Conservation (phyloP, 2,113 vertebrate species). For the Azemiops feae region DNA sequence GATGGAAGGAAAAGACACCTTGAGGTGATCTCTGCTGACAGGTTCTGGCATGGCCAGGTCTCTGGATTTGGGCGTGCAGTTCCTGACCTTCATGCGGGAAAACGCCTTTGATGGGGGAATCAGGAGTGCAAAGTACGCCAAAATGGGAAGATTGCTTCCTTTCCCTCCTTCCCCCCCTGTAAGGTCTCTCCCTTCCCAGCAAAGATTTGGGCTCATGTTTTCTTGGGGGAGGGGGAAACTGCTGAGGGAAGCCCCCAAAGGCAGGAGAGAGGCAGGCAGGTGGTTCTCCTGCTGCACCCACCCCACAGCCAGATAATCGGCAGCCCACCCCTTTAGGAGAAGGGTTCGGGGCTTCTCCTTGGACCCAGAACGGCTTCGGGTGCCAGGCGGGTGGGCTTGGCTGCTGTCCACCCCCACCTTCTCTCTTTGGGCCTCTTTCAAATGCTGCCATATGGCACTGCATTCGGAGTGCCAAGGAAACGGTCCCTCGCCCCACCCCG, state of each 20-base stretch:
- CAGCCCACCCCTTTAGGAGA: background rate
- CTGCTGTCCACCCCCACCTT: background rate
- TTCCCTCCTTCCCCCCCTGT: background rate
- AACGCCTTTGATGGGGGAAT: background rate
- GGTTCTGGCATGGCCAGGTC: background rate
- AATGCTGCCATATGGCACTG: background rate
- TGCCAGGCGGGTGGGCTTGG: slow-evolving; percentile 13
- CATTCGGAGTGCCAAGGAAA: slow-evolving; percentile 6
- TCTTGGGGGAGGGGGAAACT: background rate
- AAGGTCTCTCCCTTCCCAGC: background rate
- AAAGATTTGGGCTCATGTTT: background rate
- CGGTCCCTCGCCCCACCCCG: background rate
- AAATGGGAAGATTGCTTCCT: background rate
- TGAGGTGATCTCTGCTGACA: background rate
- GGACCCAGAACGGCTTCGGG: background rate
- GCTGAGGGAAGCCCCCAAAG: background rate
- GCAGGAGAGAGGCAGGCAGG: background rate
- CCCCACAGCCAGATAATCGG: background rate
- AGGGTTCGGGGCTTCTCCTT: background rate
- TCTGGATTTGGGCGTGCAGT: background rate
- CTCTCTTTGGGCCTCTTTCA: background rate
- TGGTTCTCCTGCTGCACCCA: too few relatives aligned
- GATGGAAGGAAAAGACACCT: background rate
- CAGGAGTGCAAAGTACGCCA: background rate
- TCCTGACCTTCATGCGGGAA: background rate